phyloP scores from a whole-genome alignment of 2,888 invertebrate species.

The Chymomyza fuscimana region DNA sequence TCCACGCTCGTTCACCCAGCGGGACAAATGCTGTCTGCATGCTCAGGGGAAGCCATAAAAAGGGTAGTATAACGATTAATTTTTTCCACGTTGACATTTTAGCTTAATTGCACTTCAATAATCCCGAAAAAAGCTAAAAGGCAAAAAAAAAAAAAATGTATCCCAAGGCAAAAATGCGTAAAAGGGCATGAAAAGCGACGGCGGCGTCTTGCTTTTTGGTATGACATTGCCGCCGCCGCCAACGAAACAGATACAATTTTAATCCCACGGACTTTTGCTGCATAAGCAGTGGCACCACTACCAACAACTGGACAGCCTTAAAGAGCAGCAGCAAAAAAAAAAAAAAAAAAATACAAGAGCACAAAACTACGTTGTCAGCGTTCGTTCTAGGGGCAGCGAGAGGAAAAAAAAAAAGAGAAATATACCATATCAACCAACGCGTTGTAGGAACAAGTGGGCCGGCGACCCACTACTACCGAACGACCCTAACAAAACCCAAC shows the following conservation, averaged over 20 bases:
- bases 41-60: slow-evolving; percentile 64
- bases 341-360: slow-evolving; percentile 19
- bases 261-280: slow-evolving; percentile 75
- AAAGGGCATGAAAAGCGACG: slow-evolving; percentile 75
- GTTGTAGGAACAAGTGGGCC: slow-evolving; percentile 63
- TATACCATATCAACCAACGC: slow-evolving; percentile 55
- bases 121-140: slow-evolving; percentile 64
- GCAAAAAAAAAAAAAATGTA: slow-evolving; percentile 32
- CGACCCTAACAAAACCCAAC: neutral
- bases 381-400: slow-evolving; percentile 16
- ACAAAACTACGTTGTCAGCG: slow-evolving; percentile 61
- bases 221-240: slow-evolving; percentile 28
- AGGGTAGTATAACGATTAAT: slow-evolving; percentile 75
- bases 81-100: slow-evolving; percentile 77
- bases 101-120: slow-evolving; percentile 79
- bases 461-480: slow-evolving; percentile 37
- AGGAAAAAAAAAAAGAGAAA: neutral
- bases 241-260: slow-evolving; percentile 64
- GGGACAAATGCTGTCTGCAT: slow-evolving; percentile 15
- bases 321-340: slow-evolving; percentile 10
- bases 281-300: slow-evolving; percentile 58
- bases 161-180: slow-evolving; percentile 70
- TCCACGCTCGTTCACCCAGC: slow-evolving; percentile 2
- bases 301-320: neutral
- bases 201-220: slow-evolving; percentile 7